Percentiles rank a stretch among this genome's conserved stretches.
Evolutionary conservation across 2,888 invertebrate species (phyloP).

Genomic region (Eristalinus aeneus): DNA sequence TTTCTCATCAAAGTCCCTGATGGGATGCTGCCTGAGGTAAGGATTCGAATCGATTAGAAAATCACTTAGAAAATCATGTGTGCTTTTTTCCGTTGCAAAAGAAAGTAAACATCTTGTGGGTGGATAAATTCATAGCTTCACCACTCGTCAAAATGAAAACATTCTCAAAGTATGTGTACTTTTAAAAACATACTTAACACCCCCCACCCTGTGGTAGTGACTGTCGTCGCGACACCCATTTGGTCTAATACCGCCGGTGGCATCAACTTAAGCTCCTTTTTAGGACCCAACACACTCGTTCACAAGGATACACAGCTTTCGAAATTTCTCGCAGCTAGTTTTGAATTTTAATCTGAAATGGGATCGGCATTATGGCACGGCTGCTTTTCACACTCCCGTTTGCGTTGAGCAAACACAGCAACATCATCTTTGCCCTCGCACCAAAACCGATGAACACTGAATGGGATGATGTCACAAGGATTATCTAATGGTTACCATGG

Average conservation of each 20-base stretch:
- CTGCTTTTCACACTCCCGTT: slow-evolving; percentile 49
- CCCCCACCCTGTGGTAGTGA: slow-evolving; percentile 21
- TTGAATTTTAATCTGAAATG: slow-evolving; percentile 65
- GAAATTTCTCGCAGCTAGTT: slow-evolving; percentile 62
- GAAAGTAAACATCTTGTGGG: slow-evolving; percentile 49
- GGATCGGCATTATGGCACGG: slow-evolving; percentile 52
- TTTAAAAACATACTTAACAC: slow-evolving; percentile 51
- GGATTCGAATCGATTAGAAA: slow-evolving; percentile 58
- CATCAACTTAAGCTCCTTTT: slow-evolving; percentile 67
- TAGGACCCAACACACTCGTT: slow-evolving; percentile 45
- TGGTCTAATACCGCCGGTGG: slow-evolving; percentile 65
- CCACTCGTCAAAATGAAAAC: slow-evolving; percentile 44
- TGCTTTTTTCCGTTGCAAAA: slow-evolving; percentile 22
- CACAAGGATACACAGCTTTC: slow-evolving; percentile 44
- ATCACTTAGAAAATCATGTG: slow-evolving; percentile 48
- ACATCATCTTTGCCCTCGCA: slow-evolving; percentile 16
- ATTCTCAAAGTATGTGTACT: slow-evolving; percentile 38
- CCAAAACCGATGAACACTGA: slow-evolving; percentile 7
- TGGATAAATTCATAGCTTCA: slow-evolving; percentile 10
- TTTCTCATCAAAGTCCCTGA: neutral
- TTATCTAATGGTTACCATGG: slow-evolving; percentile 57
- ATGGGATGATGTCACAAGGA: slow-evolving; percentile 59
- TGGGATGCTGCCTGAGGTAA: slow-evolving; percentile 25
- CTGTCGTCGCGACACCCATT: slow-evolving; percentile 69
- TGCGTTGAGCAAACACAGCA: slow-evolving; percentile 19